Base-by-base conservation (phyloP, 2,888 invertebrate species). In the Endotricha flammealis region DNA sequence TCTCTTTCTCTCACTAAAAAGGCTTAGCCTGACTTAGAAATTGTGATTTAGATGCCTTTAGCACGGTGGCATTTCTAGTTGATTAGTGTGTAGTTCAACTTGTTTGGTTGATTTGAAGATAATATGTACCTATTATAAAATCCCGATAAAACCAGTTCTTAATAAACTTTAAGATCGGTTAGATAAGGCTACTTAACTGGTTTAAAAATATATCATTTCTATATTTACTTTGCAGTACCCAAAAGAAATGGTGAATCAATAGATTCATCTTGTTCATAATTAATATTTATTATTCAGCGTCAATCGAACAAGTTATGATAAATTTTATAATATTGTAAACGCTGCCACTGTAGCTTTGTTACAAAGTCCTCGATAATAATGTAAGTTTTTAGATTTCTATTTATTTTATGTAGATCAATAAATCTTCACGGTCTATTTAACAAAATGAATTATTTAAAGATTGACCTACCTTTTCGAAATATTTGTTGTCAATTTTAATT, bases 21-120 rank as follows among this genome's bases (percentile, higher is more conserved):
- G 74, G 75, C 78, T 76, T 81, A 79, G 82, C 74, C 74, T 60
- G 41, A 53, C 51, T 59, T 77, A 77, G 74, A 53, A 58, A 68
- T 70, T 75, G 79, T 83, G 82, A 83, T 79, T 73, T 79, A 79
- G 72, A 81, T 79, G 83, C 82, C 81, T 83, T 81, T 71, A 73
- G 72, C 64, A 50, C 65, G 64, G 67, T 70, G 67, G 70, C 67
- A 55, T 58, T 45, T 38, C 37, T 44, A 41, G 29, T 32, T 34
- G 41, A 39, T 34, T 37, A 32, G 32, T 39, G 25, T 9, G 11
- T 13, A 29, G 5, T 22, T 32, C 12, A 16, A 20, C 20, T 44
- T 38, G 36, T 34, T 39, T 37, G 13, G 37, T 22, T 34, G 30
- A 29, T 5, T 4, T 25, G 20, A 22, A 12, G 37, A n/a, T n/a